A percentile compares a stretch with the other conserved stretches of the same genome.
phyloP scores from a whole-genome alignment of 1,140 invertebrate genomes.

The Lithobius niger region DNA sequence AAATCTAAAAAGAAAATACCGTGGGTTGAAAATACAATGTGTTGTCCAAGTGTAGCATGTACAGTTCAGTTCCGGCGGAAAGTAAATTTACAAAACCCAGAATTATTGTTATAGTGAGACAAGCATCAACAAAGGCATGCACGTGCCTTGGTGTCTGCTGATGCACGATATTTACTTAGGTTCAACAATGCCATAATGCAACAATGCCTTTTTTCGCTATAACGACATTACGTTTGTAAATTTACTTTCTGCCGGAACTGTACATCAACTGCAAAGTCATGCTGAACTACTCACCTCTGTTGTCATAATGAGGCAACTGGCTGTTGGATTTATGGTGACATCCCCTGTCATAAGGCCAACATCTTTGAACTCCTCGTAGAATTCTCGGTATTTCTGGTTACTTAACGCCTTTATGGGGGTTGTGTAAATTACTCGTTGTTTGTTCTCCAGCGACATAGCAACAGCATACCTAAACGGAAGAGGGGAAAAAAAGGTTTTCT shows the following conservation, averaged over 20 bases:
- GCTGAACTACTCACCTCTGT: slow-evolving; percentile 63
- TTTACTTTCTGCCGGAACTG: too few relatives aligned
- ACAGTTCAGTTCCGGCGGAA: too few relatives aligned
- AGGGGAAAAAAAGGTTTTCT: too few relatives aligned
- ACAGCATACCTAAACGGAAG: slow-evolving; percentile 45
- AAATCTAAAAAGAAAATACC: slow-evolving; percentile 57
- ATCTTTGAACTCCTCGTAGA: slow-evolving; percentile 94
- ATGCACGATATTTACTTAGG: too few relatives aligned
- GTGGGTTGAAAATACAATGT: slow-evolving; percentile 6
- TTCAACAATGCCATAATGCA: too few relatives aligned
- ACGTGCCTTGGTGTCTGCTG: too few relatives aligned
- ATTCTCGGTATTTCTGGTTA: slow-evolving; percentile 99
- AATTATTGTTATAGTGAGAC: too few relatives aligned
- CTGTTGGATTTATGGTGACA: slow-evolving; percentile 96
- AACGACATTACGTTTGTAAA: too few relatives aligned
- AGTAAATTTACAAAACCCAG: too few relatives aligned
- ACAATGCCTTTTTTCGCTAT: too few relatives aligned
- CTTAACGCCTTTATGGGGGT: slow-evolving; percentile 99
- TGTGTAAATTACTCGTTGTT: slow-evolving; percentile 94
- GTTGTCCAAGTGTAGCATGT: neutral
- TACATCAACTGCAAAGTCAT: neutral
- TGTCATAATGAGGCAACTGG: slow-evolving; percentile 98
- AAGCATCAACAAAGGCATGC: too few relatives aligned
- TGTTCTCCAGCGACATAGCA: slow-evolving; percentile 50
- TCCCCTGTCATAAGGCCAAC: slow-evolving; percentile 97